Evolutionary conservation across 1,140 invertebrate species (phyloP).

Genomic region (Drosophila watanabei): DNA sequence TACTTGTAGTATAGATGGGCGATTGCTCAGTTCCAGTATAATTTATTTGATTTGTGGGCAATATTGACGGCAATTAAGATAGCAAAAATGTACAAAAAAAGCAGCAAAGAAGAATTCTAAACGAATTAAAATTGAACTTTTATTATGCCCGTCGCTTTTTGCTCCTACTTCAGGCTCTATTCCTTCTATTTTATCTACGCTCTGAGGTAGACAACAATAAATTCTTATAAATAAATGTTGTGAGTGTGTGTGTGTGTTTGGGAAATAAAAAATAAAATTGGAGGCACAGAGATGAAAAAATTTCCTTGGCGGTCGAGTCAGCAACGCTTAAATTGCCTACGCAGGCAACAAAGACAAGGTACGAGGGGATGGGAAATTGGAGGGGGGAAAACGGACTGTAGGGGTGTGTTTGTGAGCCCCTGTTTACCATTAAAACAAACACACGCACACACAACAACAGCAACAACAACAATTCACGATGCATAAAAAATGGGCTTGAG

Average conservation of each 20-base stretch:
- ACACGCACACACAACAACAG: constrained; percentile 41
- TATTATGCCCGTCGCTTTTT: constrained; percentile 25
- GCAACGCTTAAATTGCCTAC: constrained; percentile 76
- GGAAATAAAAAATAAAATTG: constrained; percentile 50
- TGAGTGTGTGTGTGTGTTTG: constrained; percentile 7
- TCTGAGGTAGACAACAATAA: constrained; percentile 79
- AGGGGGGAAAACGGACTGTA: not conserved
- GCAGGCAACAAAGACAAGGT: constrained; percentile 50
- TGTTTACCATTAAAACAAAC: constrained; percentile 78
- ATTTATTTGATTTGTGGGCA: constrained; percentile 66
- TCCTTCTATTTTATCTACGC: constrained; percentile 64
- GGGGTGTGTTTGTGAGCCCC: constrained; percentile 5
- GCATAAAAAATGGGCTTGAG: constrained; percentile 67
- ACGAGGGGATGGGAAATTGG: not conserved
- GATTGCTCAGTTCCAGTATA: constrained; percentile 27
- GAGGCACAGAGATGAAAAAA: constrained; percentile 19
- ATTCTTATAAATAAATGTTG: constrained; percentile 69
- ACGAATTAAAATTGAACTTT: constrained; percentile 74
- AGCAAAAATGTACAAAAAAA: constrained; percentile 30
- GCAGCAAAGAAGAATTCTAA: not conserved
- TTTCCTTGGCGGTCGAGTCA: constrained; percentile 66
- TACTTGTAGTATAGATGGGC: constrained; percentile 3
- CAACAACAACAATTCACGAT: constrained; percentile 64
- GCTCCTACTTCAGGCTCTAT: constrained; percentile 4
- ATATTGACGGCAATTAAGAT: constrained; percentile 68